phyloP scores from a whole-genome alignment of 2,113 vertebrate species.

The Xiphias gladius region DNA sequence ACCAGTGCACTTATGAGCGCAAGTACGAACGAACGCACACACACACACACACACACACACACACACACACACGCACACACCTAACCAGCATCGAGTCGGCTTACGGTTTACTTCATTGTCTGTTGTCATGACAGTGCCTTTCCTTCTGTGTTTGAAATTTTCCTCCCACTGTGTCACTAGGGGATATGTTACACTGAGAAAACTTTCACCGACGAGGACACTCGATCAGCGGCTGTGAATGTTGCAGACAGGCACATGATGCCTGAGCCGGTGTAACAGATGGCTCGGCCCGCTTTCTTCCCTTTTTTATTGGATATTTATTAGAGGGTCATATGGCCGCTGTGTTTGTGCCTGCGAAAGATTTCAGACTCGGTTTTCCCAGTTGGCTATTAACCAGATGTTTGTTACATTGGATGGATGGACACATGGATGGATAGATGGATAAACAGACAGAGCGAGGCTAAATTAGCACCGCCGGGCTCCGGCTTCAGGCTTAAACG shows the following conservation, averaged over 20 bases:
- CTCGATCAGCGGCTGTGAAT: background rate
- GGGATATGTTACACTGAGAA: constrained; percentile 12
- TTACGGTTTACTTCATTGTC: constrained; percentile 21
- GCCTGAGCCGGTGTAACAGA: constrained; percentile 49
- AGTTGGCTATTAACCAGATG: constrained; percentile 20
- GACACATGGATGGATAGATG: too few relatives aligned
- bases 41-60: background rate
- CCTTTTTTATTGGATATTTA: constrained; percentile 37
- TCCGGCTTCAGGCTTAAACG: too few relatives aligned
- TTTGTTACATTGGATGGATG: background rate
- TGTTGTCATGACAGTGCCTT: constrained; percentile 31
- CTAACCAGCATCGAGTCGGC: background rate
- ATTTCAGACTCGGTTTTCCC: constrained; percentile 18
- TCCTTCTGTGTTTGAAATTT: constrained; percentile 37
- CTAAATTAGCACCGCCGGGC: too few relatives aligned
- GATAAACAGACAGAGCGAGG: background rate
- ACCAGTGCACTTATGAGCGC: constrained; percentile 35
- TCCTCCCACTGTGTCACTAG: constrained; percentile 38
- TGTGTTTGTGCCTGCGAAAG: background rate
- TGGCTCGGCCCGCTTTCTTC: constrained; percentile 52
- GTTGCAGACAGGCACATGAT: constrained; percentile 30
- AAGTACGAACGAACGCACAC: constrained; percentile 24
- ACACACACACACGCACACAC: constrained; percentile 1
- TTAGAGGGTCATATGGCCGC: constrained; percentile 25
- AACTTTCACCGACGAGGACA: constrained; percentile 2